Base-by-base conservation (phyloP, 1,140 invertebrate genomes). In the Hycleus cichorii region DNA sequence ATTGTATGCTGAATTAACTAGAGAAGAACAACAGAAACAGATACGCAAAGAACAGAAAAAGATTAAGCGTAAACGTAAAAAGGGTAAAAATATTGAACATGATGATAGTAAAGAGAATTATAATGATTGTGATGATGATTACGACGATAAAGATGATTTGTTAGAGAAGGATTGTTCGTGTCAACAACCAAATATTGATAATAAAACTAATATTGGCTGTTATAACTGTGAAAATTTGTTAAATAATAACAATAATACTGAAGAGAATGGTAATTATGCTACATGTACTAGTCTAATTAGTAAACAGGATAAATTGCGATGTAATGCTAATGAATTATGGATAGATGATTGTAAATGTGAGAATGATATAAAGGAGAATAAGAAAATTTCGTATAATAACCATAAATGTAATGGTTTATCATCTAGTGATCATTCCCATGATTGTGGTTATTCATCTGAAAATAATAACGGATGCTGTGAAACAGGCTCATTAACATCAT, bases 31-130 rank as follows among this genome's bases (percentile, higher is more conserved):
- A 58, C 83, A 83, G 0, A 89, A 91, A 68, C 85, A 91, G 69
- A 85, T 91, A 63, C 81, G 87, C 63, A 88, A 87, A 66, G 90
- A 94, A 76, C 86, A 90, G 66, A 91, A 93, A 71, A 87, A 92
- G 72, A 81, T 93, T 25, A 92, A 86, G 69, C 77, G 88, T 64
- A 87, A 87, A 72, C 90, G 90, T 74, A 91, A 90, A 81, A 93
- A 84, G 80, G 72, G 65, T 10, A 70, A 62, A 51, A 49, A 49
- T 2, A 38, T 54, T 12, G 64, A 65, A 24, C 62, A 65, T 24
- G 64, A 11, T 42, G 9, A 70, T 24, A 63, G 59, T 4, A 66
- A 69, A 43, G 64, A 68, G 25, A 69, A 68, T 57, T 69, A 68
- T 50, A 64, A 70, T 53, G 61, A 69, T 47, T 66, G 65, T 27